Percentiles rank a stretch among this genome's conserved stretches.
Conservation (phyloP, 2,113 vertebrate genomes). For the Anser brachyrhynchus region DNA sequence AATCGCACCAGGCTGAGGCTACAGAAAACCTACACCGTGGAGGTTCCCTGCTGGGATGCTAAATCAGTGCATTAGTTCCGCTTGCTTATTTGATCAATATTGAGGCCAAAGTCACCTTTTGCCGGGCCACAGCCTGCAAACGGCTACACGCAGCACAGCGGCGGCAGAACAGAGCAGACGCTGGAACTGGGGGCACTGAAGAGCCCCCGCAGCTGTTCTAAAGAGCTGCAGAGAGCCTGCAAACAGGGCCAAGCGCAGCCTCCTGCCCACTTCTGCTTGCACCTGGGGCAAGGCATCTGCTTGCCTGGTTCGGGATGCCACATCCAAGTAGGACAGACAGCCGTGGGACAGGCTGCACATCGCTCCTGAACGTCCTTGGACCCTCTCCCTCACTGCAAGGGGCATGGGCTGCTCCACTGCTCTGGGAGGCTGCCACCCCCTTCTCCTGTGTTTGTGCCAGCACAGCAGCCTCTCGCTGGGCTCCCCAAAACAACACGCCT, state of each 20-base stretch:
- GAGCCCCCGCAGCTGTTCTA: too few species aligned
- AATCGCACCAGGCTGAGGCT: not conserved
- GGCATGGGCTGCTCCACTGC: not conserved
- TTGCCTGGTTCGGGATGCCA: not conserved
- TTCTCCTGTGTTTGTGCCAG: not conserved
- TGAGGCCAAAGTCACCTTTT: not conserved
- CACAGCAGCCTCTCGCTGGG: not conserved
- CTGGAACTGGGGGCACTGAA: not conserved
- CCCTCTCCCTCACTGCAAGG: not conserved
- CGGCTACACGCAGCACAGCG: not conserved
- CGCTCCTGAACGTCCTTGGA: not conserved
- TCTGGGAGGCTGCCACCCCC: not conserved
- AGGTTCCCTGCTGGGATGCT: not conserved
- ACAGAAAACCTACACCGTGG: slow-evolving; percentile 16
- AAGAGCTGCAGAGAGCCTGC: too few species aligned
- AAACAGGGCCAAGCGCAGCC: too few species aligned
- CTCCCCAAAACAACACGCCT: not conserved
- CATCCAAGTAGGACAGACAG: not conserved
- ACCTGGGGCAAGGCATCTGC: not conserved
- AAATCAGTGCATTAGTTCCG: slow-evolving; percentile 29
- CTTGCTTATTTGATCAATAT: not conserved
- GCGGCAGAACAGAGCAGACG: not conserved
- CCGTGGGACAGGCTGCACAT: not conserved
- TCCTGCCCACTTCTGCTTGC: not conserved
- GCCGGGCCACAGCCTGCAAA: not conserved